Base-by-base conservation (phyloP, 2,113 vertebrate species). In the Trinectes maculatus region DNA sequence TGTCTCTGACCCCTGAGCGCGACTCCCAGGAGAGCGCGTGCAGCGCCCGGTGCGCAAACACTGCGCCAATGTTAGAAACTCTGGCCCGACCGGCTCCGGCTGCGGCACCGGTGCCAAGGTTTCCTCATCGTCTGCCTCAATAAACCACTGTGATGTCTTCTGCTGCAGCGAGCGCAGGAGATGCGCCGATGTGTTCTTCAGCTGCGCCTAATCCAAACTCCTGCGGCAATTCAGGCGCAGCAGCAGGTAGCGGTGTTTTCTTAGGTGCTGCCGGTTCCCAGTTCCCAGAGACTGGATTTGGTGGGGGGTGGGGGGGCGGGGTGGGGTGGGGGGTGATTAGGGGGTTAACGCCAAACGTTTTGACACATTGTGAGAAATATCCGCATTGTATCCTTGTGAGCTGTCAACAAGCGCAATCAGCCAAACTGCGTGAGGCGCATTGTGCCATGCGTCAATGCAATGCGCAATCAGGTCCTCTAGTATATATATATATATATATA, bases 111-210 rank as follows among this genome's bases (percentile, higher is more conserved):
- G 34, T 8, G 9, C 21, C 71, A 88, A 87, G 89, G 91, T 93
- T 93, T 93, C 92, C 92, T 89, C 87, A 76, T 92, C 89, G 91
- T 89, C 86, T 85, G 56, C 34, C 68, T 52, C 80, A 2, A 10
- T 3, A 16, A 16, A 1, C 66, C n/a, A n/a, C 94, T 96, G 96
- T 95, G 96, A 96, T 96, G 92, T 93, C 89, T 81, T 74, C 64
- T 90, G 92, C 89, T 91, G 92, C 88, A 89, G 82, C 88, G 2
- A 62, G 74, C 89, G 79, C 39, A 79, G 31, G n/a, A n/a, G n/a
- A n/a, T n/a, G n/a, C n/a, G n/a, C n/a, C 94, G 92, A 98, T 96
- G 95, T 93, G 92, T 97, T 96, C 94, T 91, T 97, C 96, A 98
- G 96, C 95, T 96, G 96, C 95, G 89, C 80, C 82, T 79, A 70